These are phyloP conservation scores for Diceros bicornis DNA, from an alignment of 2,797 vertebrate genomes.

Conservation along the genomic window DNA sequence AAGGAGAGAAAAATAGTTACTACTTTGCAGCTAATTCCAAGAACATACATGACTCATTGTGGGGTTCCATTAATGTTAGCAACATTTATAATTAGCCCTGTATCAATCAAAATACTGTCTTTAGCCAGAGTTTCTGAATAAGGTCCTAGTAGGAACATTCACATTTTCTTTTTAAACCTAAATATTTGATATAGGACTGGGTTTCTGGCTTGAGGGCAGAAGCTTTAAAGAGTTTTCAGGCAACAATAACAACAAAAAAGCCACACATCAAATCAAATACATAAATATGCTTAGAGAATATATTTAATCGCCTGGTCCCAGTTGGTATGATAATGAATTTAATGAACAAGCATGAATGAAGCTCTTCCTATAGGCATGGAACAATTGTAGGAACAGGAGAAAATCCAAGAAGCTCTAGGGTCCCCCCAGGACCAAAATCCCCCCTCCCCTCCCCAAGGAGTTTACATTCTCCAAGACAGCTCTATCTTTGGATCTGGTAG, in stretches of 20 bases:
- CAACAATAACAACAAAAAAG: neutral
- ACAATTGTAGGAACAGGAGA: neutral
- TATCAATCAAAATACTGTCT: neutral
- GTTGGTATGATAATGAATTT: neutral
- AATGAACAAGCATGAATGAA: neutral
- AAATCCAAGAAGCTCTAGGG: neutral
- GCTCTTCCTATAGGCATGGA: neutral
- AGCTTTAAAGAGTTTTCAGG: neutral
- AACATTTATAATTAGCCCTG: neutral
- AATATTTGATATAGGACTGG: neutral
- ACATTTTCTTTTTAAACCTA: neutral
- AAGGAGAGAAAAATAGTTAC: neutral
- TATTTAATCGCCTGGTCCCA: neutral
- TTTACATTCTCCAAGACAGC: neutral
- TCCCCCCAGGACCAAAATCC: neutral
- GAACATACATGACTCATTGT: neutral
- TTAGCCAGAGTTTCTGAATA: neutral
- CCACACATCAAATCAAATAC: neutral
- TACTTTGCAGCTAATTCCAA: neutral
- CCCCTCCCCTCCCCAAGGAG: neutral
- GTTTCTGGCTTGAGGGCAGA: neutral
- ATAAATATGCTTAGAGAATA: neutral
- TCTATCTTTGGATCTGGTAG: neutral
- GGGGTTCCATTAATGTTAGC: neutral
- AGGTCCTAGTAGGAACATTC: neutral